Percentiles rank a stretch among this genome's conserved stretches.
Conservation (phyloP, 2,888 invertebrate genomes). For the Drosophila glabriapex region DNA sequence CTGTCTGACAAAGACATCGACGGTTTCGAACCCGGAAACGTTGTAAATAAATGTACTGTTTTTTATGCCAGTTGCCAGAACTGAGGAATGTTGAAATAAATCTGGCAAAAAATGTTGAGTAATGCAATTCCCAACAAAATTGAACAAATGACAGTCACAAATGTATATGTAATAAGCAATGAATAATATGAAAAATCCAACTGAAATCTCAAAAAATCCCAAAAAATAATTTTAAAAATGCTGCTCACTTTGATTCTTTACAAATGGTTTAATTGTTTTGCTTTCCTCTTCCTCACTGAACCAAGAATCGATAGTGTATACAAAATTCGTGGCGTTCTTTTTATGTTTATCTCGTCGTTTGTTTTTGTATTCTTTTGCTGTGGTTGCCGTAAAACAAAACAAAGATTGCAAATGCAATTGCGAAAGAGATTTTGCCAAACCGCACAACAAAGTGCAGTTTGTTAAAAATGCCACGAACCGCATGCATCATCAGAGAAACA, state of each 20-base stretch:
- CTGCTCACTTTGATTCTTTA: neutral
- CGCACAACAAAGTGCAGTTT: conserved; percentile 42
- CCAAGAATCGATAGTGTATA: conserved; percentile 14
- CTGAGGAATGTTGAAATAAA: conserved; percentile 11
- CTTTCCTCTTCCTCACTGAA: conserved; percentile 7
- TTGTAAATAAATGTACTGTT: conserved; percentile 13
- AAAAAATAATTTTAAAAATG: neutral
- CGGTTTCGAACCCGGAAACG: conserved; percentile 14
- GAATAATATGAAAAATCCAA: neutral
- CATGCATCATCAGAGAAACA: conserved; percentile 21
- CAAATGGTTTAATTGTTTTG: neutral
- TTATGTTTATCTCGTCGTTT: conserved; percentile 8
- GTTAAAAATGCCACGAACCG: conserved; percentile 54
- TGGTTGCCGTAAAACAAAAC: conserved; percentile 26
- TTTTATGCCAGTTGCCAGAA: conserved; percentile 3
- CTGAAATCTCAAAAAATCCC: neutral
- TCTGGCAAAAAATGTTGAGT: neutral
- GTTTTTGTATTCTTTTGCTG: conserved; percentile 25
- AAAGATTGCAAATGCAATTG: conserved; percentile 40
- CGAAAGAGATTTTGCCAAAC: conserved; percentile 35
- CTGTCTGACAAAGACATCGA: conserved; percentile 12
- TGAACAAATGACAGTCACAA: neutral
- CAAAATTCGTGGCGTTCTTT: neutral
- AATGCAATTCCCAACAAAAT: conserved; percentile 7
- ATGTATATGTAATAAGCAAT: neutral